Conservation (phyloP, 2,797 vertebrate species). For the Rallus crepitans region DNA sequence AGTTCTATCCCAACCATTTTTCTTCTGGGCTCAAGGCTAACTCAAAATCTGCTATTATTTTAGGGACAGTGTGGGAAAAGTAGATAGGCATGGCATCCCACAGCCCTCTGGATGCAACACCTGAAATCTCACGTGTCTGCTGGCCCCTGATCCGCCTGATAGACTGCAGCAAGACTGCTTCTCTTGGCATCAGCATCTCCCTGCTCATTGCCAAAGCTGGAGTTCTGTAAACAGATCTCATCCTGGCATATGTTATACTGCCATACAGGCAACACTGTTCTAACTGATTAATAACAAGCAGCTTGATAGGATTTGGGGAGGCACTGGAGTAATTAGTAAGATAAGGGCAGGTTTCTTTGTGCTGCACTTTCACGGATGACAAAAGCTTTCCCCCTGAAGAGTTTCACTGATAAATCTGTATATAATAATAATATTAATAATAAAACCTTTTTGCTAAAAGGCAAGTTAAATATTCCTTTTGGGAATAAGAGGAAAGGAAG, state of each 20-base stretch:
- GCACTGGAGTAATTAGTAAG: slow-evolving; percentile 77
- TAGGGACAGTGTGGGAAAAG: not conserved
- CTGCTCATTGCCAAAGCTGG: slow-evolving; percentile 8
- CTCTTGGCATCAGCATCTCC: slow-evolving; percentile 1
- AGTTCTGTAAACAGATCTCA: slow-evolving; percentile 60
- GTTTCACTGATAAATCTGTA: slow-evolving; percentile 62
- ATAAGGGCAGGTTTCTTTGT: slow-evolving; percentile 78
- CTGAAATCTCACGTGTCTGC: not conserved
- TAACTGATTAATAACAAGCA: slow-evolving; percentile 70
- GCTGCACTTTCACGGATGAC: slow-evolving; percentile 53
- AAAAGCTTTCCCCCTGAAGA: slow-evolving; percentile 70
- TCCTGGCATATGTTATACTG: slow-evolving; percentile 15
- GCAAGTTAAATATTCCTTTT: slow-evolving; percentile 43
- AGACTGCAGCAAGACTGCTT: not conserved
- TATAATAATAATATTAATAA: slow-evolving; percentile 41
- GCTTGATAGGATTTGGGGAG: slow-evolving; percentile 71
- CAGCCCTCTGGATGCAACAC: not conserved
- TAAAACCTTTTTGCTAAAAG: slow-evolving; percentile 50
- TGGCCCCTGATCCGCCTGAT: not conserved
- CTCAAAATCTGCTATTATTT: not conserved
- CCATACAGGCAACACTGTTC: slow-evolving; percentile 37
- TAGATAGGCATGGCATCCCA: not conserved
- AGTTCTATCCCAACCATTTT: not conserved
- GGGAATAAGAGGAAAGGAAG: slow-evolving; percentile 13
- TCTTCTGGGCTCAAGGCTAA: not conserved